Evolutionary conservation across 2,888 invertebrate species (phyloP), one percentile per base, ranked within the genome.

Genomic region (Orthosia gothica): DNA sequence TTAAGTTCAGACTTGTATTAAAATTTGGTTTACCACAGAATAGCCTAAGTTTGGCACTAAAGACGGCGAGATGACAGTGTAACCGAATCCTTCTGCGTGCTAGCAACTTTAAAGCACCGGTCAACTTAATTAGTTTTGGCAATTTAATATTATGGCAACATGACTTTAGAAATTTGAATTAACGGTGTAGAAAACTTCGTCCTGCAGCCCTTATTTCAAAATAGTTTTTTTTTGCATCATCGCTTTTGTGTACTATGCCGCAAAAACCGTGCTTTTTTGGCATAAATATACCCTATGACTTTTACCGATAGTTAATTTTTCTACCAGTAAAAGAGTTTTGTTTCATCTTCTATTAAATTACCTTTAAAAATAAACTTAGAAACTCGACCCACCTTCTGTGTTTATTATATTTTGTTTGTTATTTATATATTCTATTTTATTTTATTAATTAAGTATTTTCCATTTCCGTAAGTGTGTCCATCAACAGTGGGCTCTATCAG

Each of bases 51-150:
- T 81, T 47, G 2, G 18, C 50, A 32, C 23, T 65, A 59, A 50
- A 13, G 26, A 49, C 18, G 12, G 1, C 23, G 1, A 47, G 18
- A 49, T 50, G 45, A 55, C 40, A 20, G 15, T 20, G 52, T 49
- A 75, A 65, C 76, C 4, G 32, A 63, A 63, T 73, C 55, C 61
- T 52, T 80, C 23, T 11, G 5, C 47, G 63, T 58, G 40, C 23
- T 76, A 20, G 16, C 54, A 75, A 75, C 16, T 45, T 45, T 20
- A 45, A 0, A 58, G n/a, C 1, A 18, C 23, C 13, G 32, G 55
- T 74, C 74, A 58, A 63, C 23, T 26, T 81, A 75, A 58, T 76
- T 63, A 63, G 40, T 64, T 40, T 65, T 45, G 45, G 40, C 15
- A 40, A n/a, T 61, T 40, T 74, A 13, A 40, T 40, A 49, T 72